Base-by-base conservation (phyloP, 2,797 vertebrate genomes). In the Naso thynnoides region DNA sequence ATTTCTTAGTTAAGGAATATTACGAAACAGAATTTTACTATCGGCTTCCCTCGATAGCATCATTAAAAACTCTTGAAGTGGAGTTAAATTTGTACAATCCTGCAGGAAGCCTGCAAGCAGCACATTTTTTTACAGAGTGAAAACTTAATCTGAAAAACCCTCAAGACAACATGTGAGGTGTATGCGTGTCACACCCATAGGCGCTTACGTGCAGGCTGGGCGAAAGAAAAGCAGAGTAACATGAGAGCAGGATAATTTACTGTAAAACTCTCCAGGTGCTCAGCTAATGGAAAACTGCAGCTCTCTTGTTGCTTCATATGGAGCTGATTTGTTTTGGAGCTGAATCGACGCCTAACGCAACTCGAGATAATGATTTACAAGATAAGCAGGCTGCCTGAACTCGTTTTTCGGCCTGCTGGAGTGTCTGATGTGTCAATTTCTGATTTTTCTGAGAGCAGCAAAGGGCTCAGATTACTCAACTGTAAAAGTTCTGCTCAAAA, bases 291-390 rank as follows among this genome's bases (percentile, higher is more conserved):
- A 33, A 59, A 41, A 1, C 13, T n/a, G 24, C 19, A 3, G 44
- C 14, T 2, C 24, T 31, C 5, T 10, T n/a, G 26, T 58, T 16
- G 53, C 70, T 71, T 52, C 45, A 47, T 13, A 0, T 15, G 26
- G 21, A 71, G 23, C 24, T 4, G 29, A 24, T 8, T 19, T 58
- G 33, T 60, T 49, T 3, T 23, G 24, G 48, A 16, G 55, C 47
- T 50, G 52, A 53, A 23, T 19, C 8, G 73, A 78, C 61, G 36
- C 31, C 64, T 59, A 55, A 39, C 26, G 68, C 56, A 73, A 57
- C 52, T 21, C 1, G 0, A 41, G 80, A 79, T 74, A 87, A 91
- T 88, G 48, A 83, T 84, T 88, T 55, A 86, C 68, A 42, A 61
- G 73, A 76, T 58, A 62, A 76, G 59, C 33, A 13, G 50, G 31